phyloP scores from a whole-genome alignment of 2,113 vertebrate genomes.

The Plotosus lineatus region DNA sequence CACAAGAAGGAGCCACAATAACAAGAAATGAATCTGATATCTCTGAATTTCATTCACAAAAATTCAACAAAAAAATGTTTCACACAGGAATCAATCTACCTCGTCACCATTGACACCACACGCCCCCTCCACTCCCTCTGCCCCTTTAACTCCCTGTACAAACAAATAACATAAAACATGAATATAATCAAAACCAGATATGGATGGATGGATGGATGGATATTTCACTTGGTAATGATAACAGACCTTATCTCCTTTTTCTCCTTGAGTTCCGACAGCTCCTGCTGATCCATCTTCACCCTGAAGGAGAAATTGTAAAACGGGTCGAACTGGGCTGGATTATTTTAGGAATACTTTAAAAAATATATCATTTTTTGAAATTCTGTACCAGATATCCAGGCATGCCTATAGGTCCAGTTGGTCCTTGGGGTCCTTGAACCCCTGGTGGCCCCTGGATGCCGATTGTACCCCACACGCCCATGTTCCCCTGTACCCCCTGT shows the following conservation, averaged over 20 bases:
- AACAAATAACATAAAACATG: conserved; percentile 14
- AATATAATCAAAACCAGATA: background rate
- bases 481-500: conserved; percentile 71
- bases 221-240: background rate
- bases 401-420: conserved; percentile 61
- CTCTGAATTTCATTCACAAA: background rate
- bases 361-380: background rate
- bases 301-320: conserved; percentile 53
- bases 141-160: conserved; percentile 68
- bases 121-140: conserved; percentile 62
- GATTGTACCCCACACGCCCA: conserved; percentile 68
- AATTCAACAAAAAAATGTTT: conserved; percentile 5
- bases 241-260: conserved; percentile 68
- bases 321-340: too few species aligned
- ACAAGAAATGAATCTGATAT: background rate
- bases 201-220: too few species aligned
- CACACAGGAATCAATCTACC: conserved; percentile 73
- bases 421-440: conserved; percentile 61
- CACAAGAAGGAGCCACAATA: background rate
- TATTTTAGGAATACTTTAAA: background rate
- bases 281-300: conserved; percentile 72
- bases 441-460: conserved; percentile 65
- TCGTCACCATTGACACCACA: conserved; percentile 79
- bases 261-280: conserved; percentile 56
- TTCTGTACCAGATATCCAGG: conserved; percentile 69